phyloP scores from a whole-genome alignment of 2,797 vertebrate genomes.

The Ptychadena robeensis region DNA sequence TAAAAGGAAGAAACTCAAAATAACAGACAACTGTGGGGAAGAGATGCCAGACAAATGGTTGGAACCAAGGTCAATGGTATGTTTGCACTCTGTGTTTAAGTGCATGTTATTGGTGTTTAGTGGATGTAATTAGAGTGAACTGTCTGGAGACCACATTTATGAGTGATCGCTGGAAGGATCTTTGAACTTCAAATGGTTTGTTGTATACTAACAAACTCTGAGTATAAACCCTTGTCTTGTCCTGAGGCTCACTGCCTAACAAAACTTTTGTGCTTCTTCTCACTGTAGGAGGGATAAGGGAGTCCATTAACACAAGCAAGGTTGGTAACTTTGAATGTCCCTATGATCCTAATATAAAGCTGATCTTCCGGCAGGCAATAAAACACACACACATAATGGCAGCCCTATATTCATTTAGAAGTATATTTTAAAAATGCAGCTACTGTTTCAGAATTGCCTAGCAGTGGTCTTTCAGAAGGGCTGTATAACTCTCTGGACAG shows the following conservation, averaged over 20 bases:
- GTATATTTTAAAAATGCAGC: too few relatives aligned
- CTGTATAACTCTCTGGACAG: too few relatives aligned
- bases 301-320: too few relatives aligned
- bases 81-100: background rate
- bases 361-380: too few relatives aligned
- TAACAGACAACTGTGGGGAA: background rate
- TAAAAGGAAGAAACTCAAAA: background rate
- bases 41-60: background rate
- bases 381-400: too few relatives aligned
- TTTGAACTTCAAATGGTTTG: background rate
- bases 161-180: background rate
- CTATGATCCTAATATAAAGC: too few relatives aligned
- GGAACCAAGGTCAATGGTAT: background rate
- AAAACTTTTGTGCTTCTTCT: background rate
- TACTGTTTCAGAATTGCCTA: too few relatives aligned
- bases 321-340: too few relatives aligned
- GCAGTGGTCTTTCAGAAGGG: too few relatives aligned
- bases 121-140: background rate
- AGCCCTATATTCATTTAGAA: too few relatives aligned
- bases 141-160: constrained; percentile 1
- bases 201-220: background rate
- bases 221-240: background rate
- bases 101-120: background rate
- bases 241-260: background rate
- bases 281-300: too few relatives aligned